These are phyloP conservation scores for Gorsachius goisagi DNA, from an alignment of 2,113 vertebrate species.

Conservation along the genomic window DNA sequence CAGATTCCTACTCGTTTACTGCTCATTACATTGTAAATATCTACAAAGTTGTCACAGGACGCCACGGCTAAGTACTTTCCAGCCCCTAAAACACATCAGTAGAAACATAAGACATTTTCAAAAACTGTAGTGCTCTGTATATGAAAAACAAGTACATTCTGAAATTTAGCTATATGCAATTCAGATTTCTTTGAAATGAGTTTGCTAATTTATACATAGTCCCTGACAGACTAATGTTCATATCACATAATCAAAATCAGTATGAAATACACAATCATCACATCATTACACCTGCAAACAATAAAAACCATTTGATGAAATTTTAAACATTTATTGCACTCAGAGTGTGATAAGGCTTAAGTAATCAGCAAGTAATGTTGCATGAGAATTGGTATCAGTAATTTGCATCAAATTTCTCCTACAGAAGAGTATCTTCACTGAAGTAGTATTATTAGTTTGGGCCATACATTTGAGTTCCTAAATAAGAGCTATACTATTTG, in stretches of 20 bases:
- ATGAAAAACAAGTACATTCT: not conserved
- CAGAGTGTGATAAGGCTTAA: not conserved
- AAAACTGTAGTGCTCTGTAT: not conserved
- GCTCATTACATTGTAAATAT: conserved; percentile 96
- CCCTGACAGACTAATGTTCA: not conserved
- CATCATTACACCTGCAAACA: not conserved
- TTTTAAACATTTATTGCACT: not conserved
- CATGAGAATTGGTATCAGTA: not conserved
- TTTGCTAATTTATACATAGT: not conserved
- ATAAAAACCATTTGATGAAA: not conserved
- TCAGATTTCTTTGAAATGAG: not conserved
- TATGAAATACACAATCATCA: not conserved
- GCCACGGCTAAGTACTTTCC: conserved; percentile 97
- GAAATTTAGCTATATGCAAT: not conserved
- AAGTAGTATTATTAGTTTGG: not conserved
- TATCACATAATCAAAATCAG: not conserved
- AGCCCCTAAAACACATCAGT: conserved; percentile 74
- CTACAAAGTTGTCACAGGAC: conserved; percentile 93
- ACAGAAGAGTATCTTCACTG: not conserved
- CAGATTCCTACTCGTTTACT: conserved; percentile 96
- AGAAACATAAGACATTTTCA: not conserved
- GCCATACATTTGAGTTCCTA: not conserved
- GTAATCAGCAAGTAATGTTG: not conserved
- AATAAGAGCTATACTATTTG: not conserved
- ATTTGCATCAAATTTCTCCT: not conserved